Evolutionary conservation across 2,888 invertebrate species (phyloP), one percentile per base, ranked within the genome.

Genomic region (Harpagoxenus sublaevis): DNA sequence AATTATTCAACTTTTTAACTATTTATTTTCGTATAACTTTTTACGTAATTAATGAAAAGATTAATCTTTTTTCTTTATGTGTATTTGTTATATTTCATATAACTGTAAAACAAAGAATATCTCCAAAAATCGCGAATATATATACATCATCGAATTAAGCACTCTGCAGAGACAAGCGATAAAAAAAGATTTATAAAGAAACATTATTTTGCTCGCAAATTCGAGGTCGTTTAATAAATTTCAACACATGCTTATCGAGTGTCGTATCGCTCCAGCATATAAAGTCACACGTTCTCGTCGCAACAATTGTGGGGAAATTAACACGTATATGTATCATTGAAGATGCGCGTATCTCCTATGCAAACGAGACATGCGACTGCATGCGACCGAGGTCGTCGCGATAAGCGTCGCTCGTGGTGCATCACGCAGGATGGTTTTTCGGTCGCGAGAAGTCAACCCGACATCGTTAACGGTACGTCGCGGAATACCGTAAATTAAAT

Each of bases 251-350:
- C 60, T 75, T 71, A 84, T 83, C 82, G 68, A 68, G 18, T 70
- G n/a, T 75, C 70, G 68, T 55, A 73, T 60, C 39, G 45, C 18
- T 60, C 8, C 66, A 77, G 53, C 78, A 77, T 62, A 62, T 82
- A 89, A 35, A 63, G 63, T 90, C 91, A 73, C 90, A 91, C 90
- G 88, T 74, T 87, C 88, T 88, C 82, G 71, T 68, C 57, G 84
- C 86, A 89, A 87, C 91, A 83, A 86, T 77, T 86, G 77, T 78
- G 78, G 39, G 57, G 35, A 82, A 87, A 91, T 91, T 88, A 91
- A 91, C 89, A 91, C 39, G 0, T 23, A 3, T 42, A 42, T 89
- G 87, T 89, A 92, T 87, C 86, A 87, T 55, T 31, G 28, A 66
- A 35, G 39, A 53, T 15, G 28, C 53, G 42, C 55, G 42, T 55